Evolutionary conservation across 2,113 vertebrate genomes (phyloP), one percentile per base, ranked within the genome.

Genomic region (Donacobius atricapilla): DNA sequence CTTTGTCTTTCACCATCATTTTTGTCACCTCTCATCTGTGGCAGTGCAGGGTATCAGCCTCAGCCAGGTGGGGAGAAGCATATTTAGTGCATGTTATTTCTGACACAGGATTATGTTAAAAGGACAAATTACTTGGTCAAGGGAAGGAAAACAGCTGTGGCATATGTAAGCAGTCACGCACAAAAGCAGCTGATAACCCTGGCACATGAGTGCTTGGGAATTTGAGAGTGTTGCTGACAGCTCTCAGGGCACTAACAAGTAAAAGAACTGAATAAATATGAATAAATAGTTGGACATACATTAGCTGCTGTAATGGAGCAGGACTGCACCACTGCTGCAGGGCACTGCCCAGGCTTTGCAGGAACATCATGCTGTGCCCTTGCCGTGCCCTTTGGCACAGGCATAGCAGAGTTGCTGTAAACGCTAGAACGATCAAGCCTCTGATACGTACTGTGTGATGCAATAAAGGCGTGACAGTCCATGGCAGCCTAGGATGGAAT

Each of bases 91-190:
- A 31, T 72, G 31, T 73, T 75, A 58, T 86, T 91, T 93, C 89
- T 95, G 66, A 42, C 35, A 53, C 39, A 7, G 18, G n/a, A 42
- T 77, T 51, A 31, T 56, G n/a, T 90, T 69, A 82, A 60, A 86
- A 78, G 57, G 35, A 60, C 47, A 75, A 61, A 20, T 50, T 72
- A 22, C 58, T 60, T 31, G 66, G 45, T 63, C 75, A 83, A 37
- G 39, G 78, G 72, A 94, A 85, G 54, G 81, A 87, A 79, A 94
- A 57, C 39, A 91, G 63, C 80, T 89, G 81, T 85, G 71, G 72
- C n/a, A 27, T 84, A 75, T 0, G 2, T 27, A 70, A 35, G 47
- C 65, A 25, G 48, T 72, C 80, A 69, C 39, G 30, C 50, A 27
- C 27, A 57, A 78, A 91, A 68, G 31, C 60, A 70, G 58, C 73